A percentile compares a stretch with the other conserved stretches of the same genome.
These are phyloP conservation scores for Hippocampus barbouri DNA, from an alignment of 2,113 vertebrate genomes.

Conservation along the genomic window DNA sequence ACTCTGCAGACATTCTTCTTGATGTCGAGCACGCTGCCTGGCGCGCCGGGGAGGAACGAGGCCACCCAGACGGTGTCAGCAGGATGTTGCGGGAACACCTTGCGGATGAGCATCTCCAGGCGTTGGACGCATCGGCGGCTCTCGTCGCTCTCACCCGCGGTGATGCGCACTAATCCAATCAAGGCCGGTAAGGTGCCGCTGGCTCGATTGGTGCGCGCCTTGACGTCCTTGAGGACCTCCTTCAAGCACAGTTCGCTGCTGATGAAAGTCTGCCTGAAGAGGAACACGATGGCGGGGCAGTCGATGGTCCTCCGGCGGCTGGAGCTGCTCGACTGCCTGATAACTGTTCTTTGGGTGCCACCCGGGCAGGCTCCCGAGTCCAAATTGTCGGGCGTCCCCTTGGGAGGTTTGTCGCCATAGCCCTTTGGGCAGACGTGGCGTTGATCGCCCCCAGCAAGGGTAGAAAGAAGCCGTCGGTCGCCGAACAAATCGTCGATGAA, in stretches of 20 bases:
- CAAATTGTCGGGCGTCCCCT: conserved; percentile 12
- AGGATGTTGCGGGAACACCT: conserved; percentile 65
- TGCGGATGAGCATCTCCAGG: conserved; percentile 59
- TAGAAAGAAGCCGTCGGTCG: neutral
- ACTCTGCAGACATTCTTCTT: conserved; percentile 65
- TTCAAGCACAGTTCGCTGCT: conserved; percentile 27
- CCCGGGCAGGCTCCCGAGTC: neutral
- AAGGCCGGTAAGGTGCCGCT: conserved; percentile 52
- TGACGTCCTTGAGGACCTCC: conserved; percentile 72
- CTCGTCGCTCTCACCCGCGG: conserved; percentile 36
- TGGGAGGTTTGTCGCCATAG: conserved; percentile 7
- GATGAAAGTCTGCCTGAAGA: conserved; percentile 69
- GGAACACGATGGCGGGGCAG: conserved; percentile 62
- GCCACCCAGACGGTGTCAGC: conserved; percentile 67
- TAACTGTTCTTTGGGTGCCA: conserved; percentile 11
- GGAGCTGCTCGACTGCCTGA: conserved; percentile 16
- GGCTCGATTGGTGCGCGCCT: conserved; percentile 53
- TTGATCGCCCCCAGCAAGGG: too few species aligned
- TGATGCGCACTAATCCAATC: conserved; percentile 64
- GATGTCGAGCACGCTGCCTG: conserved; percentile 48
- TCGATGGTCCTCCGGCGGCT: conserved; percentile 58
- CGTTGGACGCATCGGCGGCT: conserved; percentile 36
- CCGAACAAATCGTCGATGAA: conserved; percentile 67
- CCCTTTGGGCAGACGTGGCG: neutral
- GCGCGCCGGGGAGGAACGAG: conserved; percentile 56